phyloP scores from a whole-genome alignment of 2,113 vertebrate species.

The Gasterosteus aculeatus region DNA sequence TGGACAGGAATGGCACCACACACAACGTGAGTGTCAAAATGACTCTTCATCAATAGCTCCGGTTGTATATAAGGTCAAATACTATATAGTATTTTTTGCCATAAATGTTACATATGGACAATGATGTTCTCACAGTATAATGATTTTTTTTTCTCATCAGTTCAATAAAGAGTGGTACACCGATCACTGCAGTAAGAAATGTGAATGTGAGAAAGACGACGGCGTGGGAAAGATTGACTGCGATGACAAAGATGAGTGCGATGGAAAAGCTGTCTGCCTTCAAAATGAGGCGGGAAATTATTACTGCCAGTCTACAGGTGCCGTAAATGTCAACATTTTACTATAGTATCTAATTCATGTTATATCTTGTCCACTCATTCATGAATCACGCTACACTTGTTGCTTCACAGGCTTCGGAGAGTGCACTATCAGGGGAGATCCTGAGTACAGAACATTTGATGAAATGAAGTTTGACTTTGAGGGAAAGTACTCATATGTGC shows the following conservation, averaged over 20 bases:
- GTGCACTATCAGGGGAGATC: conserved; percentile 77
- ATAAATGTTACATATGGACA: background rate
- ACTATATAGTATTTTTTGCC: background rate
- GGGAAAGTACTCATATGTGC: conserved; percentile 79
- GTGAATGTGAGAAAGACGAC: conserved; percentile 73
- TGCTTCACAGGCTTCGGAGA: conserved; percentile 76
- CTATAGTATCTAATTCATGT: background rate
- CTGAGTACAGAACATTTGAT: conserved; percentile 85
- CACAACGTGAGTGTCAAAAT: conserved; percentile 74
- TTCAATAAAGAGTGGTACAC: conserved; percentile 84
- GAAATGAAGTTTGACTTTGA: conserved; percentile 81
- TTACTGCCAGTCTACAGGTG: conserved; percentile 80
- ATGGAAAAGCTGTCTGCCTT: conserved; percentile 71
- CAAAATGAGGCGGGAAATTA: conserved; percentile 73
- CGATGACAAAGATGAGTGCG: conserved; percentile 70
- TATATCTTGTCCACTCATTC: background rate
- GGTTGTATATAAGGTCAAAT: background rate
- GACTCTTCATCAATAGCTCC: background rate
- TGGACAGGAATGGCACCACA: conserved; percentile 79
- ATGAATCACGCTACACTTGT: background rate
- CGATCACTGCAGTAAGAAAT: conserved; percentile 77
- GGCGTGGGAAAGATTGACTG: conserved; percentile 69
- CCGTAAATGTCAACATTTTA: conserved; percentile 15
- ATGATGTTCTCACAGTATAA: background rate
- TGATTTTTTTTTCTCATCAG: conserved; percentile 62